A percentile compares a stretch with the other conserved stretches of the same genome.
phyloP scores from a whole-genome alignment of 2,797 vertebrate genomes.

The Onychomys arenicola region DNA sequence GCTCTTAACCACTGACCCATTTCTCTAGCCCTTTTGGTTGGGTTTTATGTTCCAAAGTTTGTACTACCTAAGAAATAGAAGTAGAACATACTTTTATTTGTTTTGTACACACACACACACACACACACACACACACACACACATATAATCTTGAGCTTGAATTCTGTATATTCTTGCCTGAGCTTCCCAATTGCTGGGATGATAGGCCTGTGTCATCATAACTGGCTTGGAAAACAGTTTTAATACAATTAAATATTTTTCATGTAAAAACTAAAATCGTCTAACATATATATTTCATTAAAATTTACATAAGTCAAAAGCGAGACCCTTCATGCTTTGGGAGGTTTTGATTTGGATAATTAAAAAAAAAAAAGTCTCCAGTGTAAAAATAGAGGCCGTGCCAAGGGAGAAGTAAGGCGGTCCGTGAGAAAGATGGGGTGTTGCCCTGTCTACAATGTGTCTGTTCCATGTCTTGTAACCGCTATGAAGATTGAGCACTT shows the following conservation, averaged over 20 bases:
- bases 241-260: slow-evolving; percentile 5
- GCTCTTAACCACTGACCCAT: neutral
- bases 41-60: neutral
- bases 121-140: no score
- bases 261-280: slow-evolving; percentile 5
- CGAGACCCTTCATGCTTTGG: neutral
- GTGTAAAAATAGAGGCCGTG: slow-evolving; percentile 6
- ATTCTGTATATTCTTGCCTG: neutral
- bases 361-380: neutral
- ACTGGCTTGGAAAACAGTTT: neutral
- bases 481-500: neutral
- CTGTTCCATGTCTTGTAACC: no score
- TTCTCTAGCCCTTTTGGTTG: neutral
- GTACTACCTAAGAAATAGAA: neutral
- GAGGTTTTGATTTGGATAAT: slow-evolving; percentile 17
- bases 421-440: neutral
- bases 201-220: neutral
- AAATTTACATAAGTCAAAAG: slow-evolving; percentile 23
- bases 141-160: neutral
- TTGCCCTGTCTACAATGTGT: neutral
- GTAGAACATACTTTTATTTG: neutral
- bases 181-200: neutral
- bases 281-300: slow-evolving; percentile 34
- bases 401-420: neutral
- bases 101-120: neutral